Base-by-base conservation (phyloP, 2,797 vertebrate genomes). In the Crenuchus spilurus region DNA sequence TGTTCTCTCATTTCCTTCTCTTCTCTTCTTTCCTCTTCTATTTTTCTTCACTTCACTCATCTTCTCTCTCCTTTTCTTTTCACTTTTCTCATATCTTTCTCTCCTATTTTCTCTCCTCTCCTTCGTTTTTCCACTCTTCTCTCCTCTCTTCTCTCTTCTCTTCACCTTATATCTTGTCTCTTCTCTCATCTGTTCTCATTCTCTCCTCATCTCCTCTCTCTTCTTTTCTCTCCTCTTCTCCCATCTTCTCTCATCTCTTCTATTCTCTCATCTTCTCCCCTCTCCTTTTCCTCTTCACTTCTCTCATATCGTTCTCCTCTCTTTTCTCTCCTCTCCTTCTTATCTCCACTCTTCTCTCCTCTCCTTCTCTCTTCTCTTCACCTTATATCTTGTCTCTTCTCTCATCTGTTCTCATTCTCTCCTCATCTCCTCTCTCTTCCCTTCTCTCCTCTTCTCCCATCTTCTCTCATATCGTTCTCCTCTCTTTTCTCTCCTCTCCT, bases 41-140 rank as follows among this genome's bases (percentile, higher is more conserved):
- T 83, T 28, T 70, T 85, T 78, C 72, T 26, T 37, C 77, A 75
- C 41, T 84, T 81, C 88, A 82, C 86, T 31, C 18, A 22, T 37
- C 10, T 4, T 7, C 10, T n/a, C 16, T 33, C 81, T 73, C 74
- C 79, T 16, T 13, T 8, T 16, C 22, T 46, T 52, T 55, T 28
- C 24, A 16, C 22, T 7, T 57, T 57, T 58, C 9, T 7, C 1
- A 8, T 24, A 3, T 20, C 48, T 49, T 81, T 73, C 83, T 75
- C 64, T 71, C 76, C 51, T 74, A 57, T 73, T 81, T 81, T 82
- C 81, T 8, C 22, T 44, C 46, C 18, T 82, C 82, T 78, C 79
- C 74, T 76, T 48, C 49, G 7, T n/a, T n/a, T n/a, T 51, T 42
- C 55, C 26, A n/a, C 8, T 60, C 49, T 41, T 74, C 30, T 60